Conservation (phyloP, 1,140 invertebrate species). For the Popillia japonica region DNA sequence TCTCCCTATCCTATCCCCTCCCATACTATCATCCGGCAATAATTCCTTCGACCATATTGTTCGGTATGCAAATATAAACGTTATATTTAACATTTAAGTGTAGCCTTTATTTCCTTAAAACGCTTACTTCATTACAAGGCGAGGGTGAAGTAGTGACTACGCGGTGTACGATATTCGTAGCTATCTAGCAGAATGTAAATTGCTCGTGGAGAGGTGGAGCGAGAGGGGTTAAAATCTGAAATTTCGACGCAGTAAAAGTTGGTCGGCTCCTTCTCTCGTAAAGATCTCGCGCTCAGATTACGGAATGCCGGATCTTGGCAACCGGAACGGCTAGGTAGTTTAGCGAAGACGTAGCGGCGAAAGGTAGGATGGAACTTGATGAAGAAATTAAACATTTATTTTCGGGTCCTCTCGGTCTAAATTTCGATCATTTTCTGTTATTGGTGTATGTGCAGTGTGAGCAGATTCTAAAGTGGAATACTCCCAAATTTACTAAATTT, state of each 20-base stretch:
- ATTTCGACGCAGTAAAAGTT: conserved; percentile 5
- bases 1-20: not conserved
- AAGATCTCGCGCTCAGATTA: not conserved
- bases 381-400: conserved; percentile 19
- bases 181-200: too few species aligned
- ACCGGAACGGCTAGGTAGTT: not conserved
- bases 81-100: not conserved
- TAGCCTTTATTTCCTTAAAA: not conserved
- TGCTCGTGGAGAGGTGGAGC: not conserved
- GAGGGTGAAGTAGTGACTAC: not conserved
- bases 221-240: not conserved
- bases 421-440: not conserved
- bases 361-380: conserved; percentile 1
- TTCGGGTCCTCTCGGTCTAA: not conserved
- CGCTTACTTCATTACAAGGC: not conserved
- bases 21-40: not conserved
- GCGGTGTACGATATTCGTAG: too few species aligned
- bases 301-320: not conserved
- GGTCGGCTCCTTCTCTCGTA: not conserved
- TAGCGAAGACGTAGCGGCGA: too few species aligned
- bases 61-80: not conserved
- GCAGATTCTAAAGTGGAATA: not conserved
- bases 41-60: not conserved
- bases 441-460: not conserved
- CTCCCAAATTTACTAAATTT: too few species aligned